phyloP scores from a whole-genome alignment of 2,113 vertebrate species.

The Callithrix jacchus region DNA sequence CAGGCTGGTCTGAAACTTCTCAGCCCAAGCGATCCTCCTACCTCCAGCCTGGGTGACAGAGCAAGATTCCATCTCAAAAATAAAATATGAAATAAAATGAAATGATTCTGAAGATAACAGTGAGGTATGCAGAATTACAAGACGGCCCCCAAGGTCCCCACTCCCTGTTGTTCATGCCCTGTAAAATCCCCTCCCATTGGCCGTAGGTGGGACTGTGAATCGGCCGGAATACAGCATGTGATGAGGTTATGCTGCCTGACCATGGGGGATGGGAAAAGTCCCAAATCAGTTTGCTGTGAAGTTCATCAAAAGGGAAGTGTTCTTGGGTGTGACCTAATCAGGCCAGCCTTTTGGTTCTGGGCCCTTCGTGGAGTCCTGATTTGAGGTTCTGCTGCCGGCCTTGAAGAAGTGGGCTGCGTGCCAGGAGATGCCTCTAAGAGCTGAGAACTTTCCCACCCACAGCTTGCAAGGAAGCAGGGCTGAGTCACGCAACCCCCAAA shows the following conservation, averaged over 20 bases:
- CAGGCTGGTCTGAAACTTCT: no score
- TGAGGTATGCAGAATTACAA: not conserved
- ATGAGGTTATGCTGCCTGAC: rapidly evolving
- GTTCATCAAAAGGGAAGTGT: not conserved
- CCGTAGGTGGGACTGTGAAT: not conserved
- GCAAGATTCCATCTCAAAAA: no score
- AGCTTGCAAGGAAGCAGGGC: not conserved
- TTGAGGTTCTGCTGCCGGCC: not conserved
- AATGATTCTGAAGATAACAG: not conserved
- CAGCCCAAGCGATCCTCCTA: no score
- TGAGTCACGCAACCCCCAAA: not conserved
- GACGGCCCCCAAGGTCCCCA: not conserved
- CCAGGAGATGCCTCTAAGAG: not conserved
- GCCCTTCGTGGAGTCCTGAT: not conserved
- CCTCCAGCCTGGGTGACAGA: no score
- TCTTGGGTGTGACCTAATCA: not conserved
- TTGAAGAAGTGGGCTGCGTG: not conserved
- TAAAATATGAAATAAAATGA: no score
- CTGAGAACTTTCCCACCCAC: no score
- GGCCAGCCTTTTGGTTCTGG: not conserved
- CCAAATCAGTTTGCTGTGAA: not conserved
- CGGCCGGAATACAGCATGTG: no score
- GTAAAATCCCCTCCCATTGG: not conserved
- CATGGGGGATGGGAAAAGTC: not conserved
- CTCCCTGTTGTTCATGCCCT: not conserved